These are phyloP conservation scores for Nibea coibor DNA, from an alignment of 2,113 vertebrate genomes.

Conservation along the genomic window DNA sequence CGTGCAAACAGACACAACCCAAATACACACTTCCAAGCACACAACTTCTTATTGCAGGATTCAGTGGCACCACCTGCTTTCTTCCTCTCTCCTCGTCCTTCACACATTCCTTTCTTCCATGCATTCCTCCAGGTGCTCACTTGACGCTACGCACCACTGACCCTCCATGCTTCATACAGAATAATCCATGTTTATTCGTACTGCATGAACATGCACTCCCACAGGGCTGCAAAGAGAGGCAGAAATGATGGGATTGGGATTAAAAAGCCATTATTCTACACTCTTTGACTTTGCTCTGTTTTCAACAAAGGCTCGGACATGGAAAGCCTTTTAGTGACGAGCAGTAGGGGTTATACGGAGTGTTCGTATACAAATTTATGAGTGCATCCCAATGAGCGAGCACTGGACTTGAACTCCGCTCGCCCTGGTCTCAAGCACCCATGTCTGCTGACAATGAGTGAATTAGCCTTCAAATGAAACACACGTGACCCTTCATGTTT, in stretches of 20 bases:
- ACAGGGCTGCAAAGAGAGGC: slow-evolving; percentile 3
- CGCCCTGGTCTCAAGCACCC: slow-evolving; percentile 21
- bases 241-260: slow-evolving; percentile 70
- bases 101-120: slow-evolving; percentile 61
- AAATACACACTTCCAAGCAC: no score
- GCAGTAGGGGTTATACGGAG: slow-evolving; percentile 86
- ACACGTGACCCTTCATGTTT: slow-evolving; percentile 32
- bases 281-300: slow-evolving; percentile 77
- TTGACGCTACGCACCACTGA: slow-evolving; percentile 26
- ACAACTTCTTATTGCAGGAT: slow-evolving; percentile 4
- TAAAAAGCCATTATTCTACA: slow-evolving; percentile 77
- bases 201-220: slow-evolving; percentile 34
- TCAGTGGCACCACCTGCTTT: slow-evolving; percentile 65
- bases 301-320: slow-evolving; percentile 87
- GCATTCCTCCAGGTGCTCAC: slow-evolving; percentile 64
- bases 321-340: slow-evolving; percentile 93
- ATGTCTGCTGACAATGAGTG: slow-evolving; percentile 29
- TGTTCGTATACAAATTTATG: slow-evolving; percentile 85
- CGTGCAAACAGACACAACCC: background rate
- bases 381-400: slow-evolving; percentile 58
- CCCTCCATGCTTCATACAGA: slow-evolving; percentile 18
- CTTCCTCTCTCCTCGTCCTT: slow-evolving; percentile 38
- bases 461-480: slow-evolving; percentile 56
- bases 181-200: slow-evolving; percentile 33
- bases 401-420: slow-evolving; percentile 47